Evolutionary conservation across 2,113 vertebrate genomes (phyloP), one percentile per base, ranked within the genome.

Genomic region (Gorsachius goisagi): DNA sequence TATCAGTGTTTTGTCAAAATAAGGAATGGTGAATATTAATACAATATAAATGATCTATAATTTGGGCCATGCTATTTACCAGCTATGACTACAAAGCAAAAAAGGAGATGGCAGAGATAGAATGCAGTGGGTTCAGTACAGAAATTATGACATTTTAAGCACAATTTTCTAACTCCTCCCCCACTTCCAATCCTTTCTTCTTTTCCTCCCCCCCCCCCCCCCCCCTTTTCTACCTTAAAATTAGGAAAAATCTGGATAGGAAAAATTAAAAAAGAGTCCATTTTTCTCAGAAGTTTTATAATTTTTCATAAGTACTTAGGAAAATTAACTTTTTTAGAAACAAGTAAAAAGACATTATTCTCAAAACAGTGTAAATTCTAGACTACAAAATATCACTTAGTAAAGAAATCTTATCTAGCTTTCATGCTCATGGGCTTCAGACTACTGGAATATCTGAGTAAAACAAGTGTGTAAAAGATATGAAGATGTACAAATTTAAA

Each of bases 1-100:
- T 95, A 92, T 86, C 73, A 81, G 50, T 63, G 67, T 95, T 93
- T 96, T 92, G 79, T 88, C 94, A 93, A 91, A 96, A 94, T 77
- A 95, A 77, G 80, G 35, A 81, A 81, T 81, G 56, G 47, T 86
- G 72, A 90, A 56, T 92, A 93, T 94, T 90, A 92, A 80, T 84
- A 83, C 13, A 68, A 67, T 75, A 84, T 39, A 94, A 76, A 85
- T 77, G 11, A 90, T 78, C 47, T 90, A 56, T 71, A 89, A 87
- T 88, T 93, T 96, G 49, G 69, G 27, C 49, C 20, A 59, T 0
- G 0, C 6, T 74, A 37, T 49, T 90, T 85, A 47, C 32, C 22
- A 88, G 44, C 18, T 71, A 39, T 30, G 30, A 74, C 20, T 56
- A 32, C 47, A 74, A 73, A 50, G 7, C 37, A 52, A 74, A 64